These are phyloP conservation scores for Coracias cyanogaster DNA, from an alignment of 2,797 vertebrate species.

Conservation along the genomic window DNA sequence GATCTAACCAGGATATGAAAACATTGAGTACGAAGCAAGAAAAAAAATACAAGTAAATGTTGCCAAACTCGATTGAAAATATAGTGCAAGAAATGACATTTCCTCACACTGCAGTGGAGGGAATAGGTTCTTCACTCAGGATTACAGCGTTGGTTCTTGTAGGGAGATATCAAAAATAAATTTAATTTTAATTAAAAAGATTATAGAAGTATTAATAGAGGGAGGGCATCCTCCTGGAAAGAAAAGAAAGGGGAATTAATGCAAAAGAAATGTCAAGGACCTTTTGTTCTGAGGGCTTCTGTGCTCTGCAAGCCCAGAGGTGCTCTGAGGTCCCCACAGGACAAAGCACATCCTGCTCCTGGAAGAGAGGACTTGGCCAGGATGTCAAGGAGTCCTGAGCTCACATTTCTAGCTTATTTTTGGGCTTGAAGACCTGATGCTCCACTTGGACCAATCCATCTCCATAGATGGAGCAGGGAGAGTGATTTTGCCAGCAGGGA, in stretches of 20 bases:
- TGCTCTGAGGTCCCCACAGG: background rate
- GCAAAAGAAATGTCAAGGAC: background rate
- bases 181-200: conserved; percentile 55
- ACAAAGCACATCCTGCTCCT: fast-evolving
- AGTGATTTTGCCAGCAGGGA: conserved; percentile 37
- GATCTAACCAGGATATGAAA: conserved; percentile 45
- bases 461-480: conserved; percentile 19
- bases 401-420: background rate
- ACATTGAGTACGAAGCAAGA: background rate
- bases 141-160: background rate
- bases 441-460: conserved; percentile 31
- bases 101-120: background rate
- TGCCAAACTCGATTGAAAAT: background rate
- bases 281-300: background rate
- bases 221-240: background rate
- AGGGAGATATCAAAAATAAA: conserved; percentile 26
- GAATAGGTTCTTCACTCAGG: background rate
- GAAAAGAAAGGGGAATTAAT: background rate
- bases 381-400: background rate
- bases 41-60: background rate
- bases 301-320: background rate
- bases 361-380: background rate
- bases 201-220: background rate
- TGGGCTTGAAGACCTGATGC: background rate
- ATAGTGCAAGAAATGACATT: background rate